These are phyloP conservation scores for Montifringilla adamsi DNA, from an alignment of 2,113 vertebrate species.

Conservation along the genomic window DNA sequence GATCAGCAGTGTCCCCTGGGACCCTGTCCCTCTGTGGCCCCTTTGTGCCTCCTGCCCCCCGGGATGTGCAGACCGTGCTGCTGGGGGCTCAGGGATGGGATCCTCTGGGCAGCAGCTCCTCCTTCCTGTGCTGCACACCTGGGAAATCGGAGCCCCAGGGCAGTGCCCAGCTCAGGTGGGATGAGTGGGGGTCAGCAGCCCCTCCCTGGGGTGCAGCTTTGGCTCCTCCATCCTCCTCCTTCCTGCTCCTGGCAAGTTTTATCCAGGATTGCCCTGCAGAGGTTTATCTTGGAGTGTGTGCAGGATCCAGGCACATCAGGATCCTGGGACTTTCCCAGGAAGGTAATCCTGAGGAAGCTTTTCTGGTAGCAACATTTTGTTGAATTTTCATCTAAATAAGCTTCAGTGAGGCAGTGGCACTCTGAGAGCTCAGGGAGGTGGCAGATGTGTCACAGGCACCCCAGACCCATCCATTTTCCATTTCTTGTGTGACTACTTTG, in stretches of 20 bases:
- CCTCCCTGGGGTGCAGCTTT: neutral
- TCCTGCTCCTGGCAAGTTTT: neutral
- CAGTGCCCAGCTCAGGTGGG: neutral
- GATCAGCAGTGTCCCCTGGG: neutral
- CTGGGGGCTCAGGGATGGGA: neutral
- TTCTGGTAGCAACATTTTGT: neutral
- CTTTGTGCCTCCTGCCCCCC: neutral
- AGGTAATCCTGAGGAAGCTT: neutral
- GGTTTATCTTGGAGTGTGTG: neutral
- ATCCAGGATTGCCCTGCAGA: neutral
- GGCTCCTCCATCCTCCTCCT: neutral
- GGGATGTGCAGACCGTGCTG: neutral
- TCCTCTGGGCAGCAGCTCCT: neutral
- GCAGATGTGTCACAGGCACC: neutral
- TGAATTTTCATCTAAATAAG: neutral
- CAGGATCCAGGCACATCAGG: accelerated
- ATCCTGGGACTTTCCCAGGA: neutral
- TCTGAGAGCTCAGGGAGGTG: neutral
- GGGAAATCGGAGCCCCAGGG: too few species aligned
- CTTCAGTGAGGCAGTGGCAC: neutral
- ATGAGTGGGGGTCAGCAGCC: neutral
- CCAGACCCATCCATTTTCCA: neutral
- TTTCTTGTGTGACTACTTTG: neutral
- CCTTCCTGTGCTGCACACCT: accelerated
- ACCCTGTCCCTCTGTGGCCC: neutral